A percentile compares a stretch with the other conserved stretches of the same genome.
These are phyloP conservation scores for Acanthurus tractus DNA, from an alignment of 2,797 vertebrate species.

Conservation along the genomic window DNA sequence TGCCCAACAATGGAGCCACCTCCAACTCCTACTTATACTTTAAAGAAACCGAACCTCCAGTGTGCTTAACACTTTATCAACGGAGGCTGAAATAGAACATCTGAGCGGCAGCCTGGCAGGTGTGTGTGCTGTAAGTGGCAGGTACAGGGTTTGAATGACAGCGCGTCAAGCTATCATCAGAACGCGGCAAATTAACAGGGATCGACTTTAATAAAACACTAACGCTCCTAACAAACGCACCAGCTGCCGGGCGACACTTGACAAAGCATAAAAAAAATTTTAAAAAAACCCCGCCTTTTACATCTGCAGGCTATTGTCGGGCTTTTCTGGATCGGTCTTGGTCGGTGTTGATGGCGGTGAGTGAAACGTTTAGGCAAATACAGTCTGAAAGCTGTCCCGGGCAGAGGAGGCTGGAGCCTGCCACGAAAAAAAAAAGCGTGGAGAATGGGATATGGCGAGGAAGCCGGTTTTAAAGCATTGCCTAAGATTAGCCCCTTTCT, in stretches of 20 bases:
- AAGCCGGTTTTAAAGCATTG: conserved; percentile 62
- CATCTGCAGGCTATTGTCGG: conserved; percentile 40
- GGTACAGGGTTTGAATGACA: conserved; percentile 28
- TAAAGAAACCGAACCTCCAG: conserved; percentile 6
- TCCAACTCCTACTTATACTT: conserved; percentile 21
- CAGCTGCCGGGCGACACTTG: conserved; percentile 33
- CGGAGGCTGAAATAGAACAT: conserved; percentile 26
- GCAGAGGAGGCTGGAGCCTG: conserved; percentile 46
- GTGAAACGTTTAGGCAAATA: conserved; percentile 54
- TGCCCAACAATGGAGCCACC: conserved; percentile 9
- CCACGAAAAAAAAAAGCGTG: conserved; percentile 31
- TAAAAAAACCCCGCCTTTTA: conserved; percentile 14
- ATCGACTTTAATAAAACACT: conserved; percentile 34
- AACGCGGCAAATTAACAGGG: conserved; percentile 28
- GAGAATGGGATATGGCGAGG: conserved; percentile 61
- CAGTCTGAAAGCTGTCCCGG: conserved; percentile 43
- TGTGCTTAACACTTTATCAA: neutral
- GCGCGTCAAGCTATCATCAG: neutral
- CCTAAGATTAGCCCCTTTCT: conserved; percentile 65
- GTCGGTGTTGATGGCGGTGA: conserved; percentile 56
- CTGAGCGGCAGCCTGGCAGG: conserved; percentile 44
- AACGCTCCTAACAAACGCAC: conserved; percentile 24
- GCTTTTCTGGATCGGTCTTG: conserved; percentile 4
- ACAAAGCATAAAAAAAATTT: conserved; percentile 16
- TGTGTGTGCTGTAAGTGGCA: conserved; percentile 18